A percentile compares a stretch with the other conserved stretches of the same genome.
Evolutionary conservation across 2,113 vertebrate species (phyloP).

Genomic region (Pseudorhombus dupliciocellatus): DNA sequence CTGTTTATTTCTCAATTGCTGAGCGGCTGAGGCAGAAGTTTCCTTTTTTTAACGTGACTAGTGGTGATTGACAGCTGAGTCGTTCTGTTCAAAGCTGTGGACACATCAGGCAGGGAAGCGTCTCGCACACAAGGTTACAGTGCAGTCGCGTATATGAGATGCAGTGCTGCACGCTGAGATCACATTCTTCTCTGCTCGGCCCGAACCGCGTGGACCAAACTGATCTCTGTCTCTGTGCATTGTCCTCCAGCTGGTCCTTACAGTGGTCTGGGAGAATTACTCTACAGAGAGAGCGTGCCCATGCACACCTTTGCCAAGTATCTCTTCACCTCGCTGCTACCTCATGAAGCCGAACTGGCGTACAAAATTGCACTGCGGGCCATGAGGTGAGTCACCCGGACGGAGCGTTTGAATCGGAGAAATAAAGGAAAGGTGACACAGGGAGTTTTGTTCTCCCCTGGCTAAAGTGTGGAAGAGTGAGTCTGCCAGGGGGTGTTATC

Average conservation of each 20-base stretch:
- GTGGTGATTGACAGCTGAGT: background rate
- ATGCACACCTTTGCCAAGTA: conserved; percentile 99
- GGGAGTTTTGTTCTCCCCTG: background rate
- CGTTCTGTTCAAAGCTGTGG: background rate
- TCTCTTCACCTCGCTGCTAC: conserved; percentile 98
- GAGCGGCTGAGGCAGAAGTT: background rate
- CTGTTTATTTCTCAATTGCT: too few species aligned
- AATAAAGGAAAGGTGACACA: background rate
- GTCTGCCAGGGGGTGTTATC: background rate
- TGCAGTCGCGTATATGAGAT: too few species aligned
- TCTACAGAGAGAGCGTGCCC: conserved; percentile 97
- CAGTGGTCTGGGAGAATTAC: conserved; percentile 94
- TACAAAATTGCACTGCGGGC: conserved; percentile 98
- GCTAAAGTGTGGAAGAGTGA: background rate
- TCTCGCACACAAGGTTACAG: too few species aligned
- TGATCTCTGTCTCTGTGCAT: background rate
- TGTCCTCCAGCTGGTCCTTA: conserved; percentile 90
- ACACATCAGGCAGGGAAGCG: background rate
- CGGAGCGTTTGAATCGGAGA: background rate
- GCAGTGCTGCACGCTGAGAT: background rate
- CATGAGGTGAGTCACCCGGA: conserved; percentile 88
- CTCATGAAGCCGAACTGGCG: conserved; percentile 97
- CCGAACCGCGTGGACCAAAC: background rate
- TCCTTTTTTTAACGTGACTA: background rate
- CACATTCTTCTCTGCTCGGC: background rate